Percentiles rank a stretch among this genome's conserved stretches.
Evolutionary conservation across 37 sponge, comb jelly and placozoan genomes (phyloP).

Genomic region (Halisarca cf. caerulea): DNA sequence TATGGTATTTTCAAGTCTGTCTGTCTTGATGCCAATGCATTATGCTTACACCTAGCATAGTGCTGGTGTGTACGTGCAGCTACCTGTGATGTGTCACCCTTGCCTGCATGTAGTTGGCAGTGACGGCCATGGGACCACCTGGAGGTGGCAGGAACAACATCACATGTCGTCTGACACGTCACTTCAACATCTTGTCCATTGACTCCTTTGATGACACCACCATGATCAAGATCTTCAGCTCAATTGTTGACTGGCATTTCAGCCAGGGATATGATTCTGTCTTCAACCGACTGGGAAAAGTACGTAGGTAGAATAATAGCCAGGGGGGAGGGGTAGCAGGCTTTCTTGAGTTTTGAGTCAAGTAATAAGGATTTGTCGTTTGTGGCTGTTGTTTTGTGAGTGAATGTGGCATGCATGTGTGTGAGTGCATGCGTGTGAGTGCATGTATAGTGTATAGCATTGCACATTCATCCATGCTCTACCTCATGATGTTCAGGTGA

Average conservation of each 20-base stretch:
- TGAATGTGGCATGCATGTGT: too few species aligned
- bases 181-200: constrained; percentile 92
- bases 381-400: too few species aligned
- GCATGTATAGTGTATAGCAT: background rate
- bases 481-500: constrained; percentile 40
- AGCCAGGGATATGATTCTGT: constrained; percentile 92
- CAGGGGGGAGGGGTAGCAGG: too few species aligned
- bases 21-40: background rate
- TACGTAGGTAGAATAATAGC: too few species aligned
- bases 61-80: background rate
- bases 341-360: too few species aligned
- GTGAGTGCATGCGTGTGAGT: too few species aligned
- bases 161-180: constrained; percentile 88
- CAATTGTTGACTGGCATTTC: constrained; percentile 97
- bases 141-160: constrained; percentile 95
- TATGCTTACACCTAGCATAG: background rate
- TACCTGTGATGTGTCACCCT: background rate
- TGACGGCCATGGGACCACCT: constrained; percentile 97
- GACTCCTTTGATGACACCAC: constrained; percentile 96
- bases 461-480: background rate
- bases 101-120: constrained; percentile 63
- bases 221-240: constrained; percentile 93
- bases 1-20: constrained; percentile 14
- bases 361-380: too few species aligned
- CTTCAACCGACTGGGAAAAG: constrained; percentile 91